Percentiles rank a stretch among this genome's conserved stretches.
Conservation (phyloP, 1,140 invertebrate species). For the Drosophila jambulina region DNA sequence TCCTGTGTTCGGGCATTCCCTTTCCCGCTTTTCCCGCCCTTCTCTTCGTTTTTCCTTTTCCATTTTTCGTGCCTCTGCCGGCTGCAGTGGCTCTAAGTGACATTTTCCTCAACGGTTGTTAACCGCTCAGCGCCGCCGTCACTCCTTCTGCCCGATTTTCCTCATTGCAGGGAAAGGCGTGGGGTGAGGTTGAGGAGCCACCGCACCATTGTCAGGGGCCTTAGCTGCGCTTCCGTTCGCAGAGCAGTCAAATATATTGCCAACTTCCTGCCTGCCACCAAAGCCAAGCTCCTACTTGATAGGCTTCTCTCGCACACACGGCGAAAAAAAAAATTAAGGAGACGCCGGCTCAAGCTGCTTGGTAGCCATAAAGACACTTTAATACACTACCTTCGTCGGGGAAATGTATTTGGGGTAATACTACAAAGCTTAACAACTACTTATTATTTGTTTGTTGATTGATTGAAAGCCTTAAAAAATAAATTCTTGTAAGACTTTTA, state of each 20-base stretch:
- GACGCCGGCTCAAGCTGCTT: neutral
- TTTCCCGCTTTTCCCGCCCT: constrained; percentile 5
- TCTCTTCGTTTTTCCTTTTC: constrained; percentile 40
- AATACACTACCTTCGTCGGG: constrained; percentile 1
- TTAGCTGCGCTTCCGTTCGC: constrained; percentile 74
- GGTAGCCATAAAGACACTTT: neutral
- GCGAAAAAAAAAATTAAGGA: constrained; percentile 20
- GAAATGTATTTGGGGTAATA: neutral
- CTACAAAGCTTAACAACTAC: too few species aligned
- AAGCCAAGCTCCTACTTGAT: constrained; percentile 50
- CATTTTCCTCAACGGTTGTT: constrained; percentile 60
- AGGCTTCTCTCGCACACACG: constrained; percentile 50
- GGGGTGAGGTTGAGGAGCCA: constrained; percentile 10
- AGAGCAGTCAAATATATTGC: constrained; percentile 83
- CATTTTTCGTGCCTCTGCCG: constrained; percentile 38
- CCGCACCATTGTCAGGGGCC: constrained; percentile 61
- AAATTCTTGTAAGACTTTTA: too few species aligned
- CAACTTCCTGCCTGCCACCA: constrained; percentile 71
- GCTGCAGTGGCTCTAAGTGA: constrained; percentile 56
- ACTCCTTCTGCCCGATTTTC: constrained; percentile 25
- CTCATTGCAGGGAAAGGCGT: constrained; percentile 3
- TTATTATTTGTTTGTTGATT: neutral
- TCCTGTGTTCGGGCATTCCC: constrained; percentile 34
- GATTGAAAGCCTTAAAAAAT: too few species aligned
- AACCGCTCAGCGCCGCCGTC: constrained; percentile 36